phyloP scores from a whole-genome alignment of 2,888 invertebrate species.

The Synanthedon vespiformis region DNA sequence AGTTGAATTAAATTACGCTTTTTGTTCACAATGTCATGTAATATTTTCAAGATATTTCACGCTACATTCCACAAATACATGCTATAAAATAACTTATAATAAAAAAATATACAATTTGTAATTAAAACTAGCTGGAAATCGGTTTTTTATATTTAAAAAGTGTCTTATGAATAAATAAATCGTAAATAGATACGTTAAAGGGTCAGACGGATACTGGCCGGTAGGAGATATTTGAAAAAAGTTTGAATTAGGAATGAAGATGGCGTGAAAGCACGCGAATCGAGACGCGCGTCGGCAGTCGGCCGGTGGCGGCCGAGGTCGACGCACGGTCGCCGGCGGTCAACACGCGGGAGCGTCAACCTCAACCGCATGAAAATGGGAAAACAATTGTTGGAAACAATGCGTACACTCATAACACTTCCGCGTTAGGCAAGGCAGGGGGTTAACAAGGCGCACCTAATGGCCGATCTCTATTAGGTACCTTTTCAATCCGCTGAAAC shows the following conservation, averaged over 20 bases:
- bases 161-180: neutral
- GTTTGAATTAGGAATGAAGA: conserved; percentile 18
- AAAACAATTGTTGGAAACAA: conserved; percentile 47
- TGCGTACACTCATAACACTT: conserved; percentile 30
- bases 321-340: conserved; percentile 41
- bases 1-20: no score
- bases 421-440: conserved; percentile 14
- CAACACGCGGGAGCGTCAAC: conserved; percentile 31
- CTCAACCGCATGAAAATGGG: conserved; percentile 36
- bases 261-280: conserved; percentile 23
- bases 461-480: neutral
- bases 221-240: neutral
- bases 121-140: no score
- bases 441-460: neutral
- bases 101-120: no score
- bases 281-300: conserved; percentile 17
- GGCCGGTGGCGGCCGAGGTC: conserved; percentile 32
- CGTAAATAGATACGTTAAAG: neutral
- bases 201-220: neutral
- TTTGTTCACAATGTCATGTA: no score
- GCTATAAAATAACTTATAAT: no score
- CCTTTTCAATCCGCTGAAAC: neutral
- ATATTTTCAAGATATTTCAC: no score
- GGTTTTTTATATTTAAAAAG: neutral
- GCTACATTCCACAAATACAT: no score